phyloP scores from a whole-genome alignment of 2,113 vertebrate species.

The Xiphias gladius region DNA sequence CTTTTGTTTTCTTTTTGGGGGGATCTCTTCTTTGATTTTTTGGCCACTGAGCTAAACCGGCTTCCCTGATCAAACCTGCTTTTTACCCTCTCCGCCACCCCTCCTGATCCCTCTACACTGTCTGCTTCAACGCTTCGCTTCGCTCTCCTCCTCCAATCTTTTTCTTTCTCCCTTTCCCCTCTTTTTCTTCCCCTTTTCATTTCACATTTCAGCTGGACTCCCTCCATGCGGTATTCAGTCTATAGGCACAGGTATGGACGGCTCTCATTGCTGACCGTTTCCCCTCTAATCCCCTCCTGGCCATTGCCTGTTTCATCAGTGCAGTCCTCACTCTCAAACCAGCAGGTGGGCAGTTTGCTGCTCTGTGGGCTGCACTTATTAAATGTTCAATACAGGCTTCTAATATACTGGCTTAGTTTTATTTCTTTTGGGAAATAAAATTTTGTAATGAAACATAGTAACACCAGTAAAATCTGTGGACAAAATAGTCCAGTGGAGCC shows the following conservation, averaged over 20 bases:
- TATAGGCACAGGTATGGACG: conserved; percentile 93
- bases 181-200: conserved; percentile 79
- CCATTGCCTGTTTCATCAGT: conserved; percentile 61
- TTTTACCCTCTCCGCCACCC: conserved; percentile 51
- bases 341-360: conserved; percentile 68
- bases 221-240: conserved; percentile 96
- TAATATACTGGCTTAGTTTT: conserved; percentile 52
- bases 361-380: conserved; percentile 69
- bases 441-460: conserved; percentile 49
- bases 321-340: conserved; percentile 48
- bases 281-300: conserved; percentile 36
- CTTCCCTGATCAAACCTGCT: conserved; percentile 77
- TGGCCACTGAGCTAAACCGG: conserved; percentile 63
- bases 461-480: conserved; percentile 17
- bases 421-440: conserved; percentile 75
- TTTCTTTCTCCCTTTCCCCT: conserved; percentile 54
- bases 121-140: conserved; percentile 46
- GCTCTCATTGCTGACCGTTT: conserved; percentile 58
- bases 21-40: conserved; percentile 25
- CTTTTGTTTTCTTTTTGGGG: conserved; percentile 14
- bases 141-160: conserved; percentile 66
- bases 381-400: conserved; percentile 25
- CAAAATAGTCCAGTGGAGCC: conserved; percentile 52
- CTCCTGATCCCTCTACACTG: no score
- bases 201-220: conserved; percentile 88